Evolutionary conservation across 2,113 vertebrate species (phyloP), one percentile per base, ranked within the genome.

Genomic region (Tapirus terrestris): DNA sequence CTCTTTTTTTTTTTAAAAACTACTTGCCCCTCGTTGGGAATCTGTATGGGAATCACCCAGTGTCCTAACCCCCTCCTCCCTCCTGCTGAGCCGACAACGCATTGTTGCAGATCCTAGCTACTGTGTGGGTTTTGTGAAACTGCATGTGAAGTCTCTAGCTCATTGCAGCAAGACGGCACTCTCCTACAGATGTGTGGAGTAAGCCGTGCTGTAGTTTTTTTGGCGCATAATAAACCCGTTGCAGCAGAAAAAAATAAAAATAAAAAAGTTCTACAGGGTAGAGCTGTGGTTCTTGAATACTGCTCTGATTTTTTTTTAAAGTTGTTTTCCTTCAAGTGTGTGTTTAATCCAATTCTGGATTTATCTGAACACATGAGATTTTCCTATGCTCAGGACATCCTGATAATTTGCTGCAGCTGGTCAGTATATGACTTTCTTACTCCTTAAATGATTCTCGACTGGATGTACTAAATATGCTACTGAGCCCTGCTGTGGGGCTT

Each of bases 221-320:
- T 99, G 99, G 99, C 99, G 99, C 99, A 99, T 99, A 99, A 99
- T 99, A 99, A 99, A 99, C 99, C 99, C 99, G 99, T 99, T 99
- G 99, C 99, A 99, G 99, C 99, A 99, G 99, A 99, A 92, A 53
- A 53, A 53, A 53, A 17, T 53, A 4, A 53, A 53, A 13, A 53
- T 48, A 48, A 48, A 48, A 53, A 51, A 25, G 1, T n/a, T 68
- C 48, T 56, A 27, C 20, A 18, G 2, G n/a, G 1, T 9, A 63
- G 16, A 31, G 20, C 9, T 43, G 6, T 65, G 6, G 0, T 82
- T 85, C 3, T 63, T 0, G 3, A 68, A 31, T 21, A 63, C 16
- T 13, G 56, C 5, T 67, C 1, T 91, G 5, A 33, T 61, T 25
- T 79, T 61, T 80, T 84, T 65, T 48, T 33, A 10, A 81, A 67